Percentiles rank a stretch among this genome's conserved stretches.
These are phyloP conservation scores for Synergus gifuensis DNA, from an alignment of 2,888 invertebrate species.

Conservation along the genomic window DNA sequence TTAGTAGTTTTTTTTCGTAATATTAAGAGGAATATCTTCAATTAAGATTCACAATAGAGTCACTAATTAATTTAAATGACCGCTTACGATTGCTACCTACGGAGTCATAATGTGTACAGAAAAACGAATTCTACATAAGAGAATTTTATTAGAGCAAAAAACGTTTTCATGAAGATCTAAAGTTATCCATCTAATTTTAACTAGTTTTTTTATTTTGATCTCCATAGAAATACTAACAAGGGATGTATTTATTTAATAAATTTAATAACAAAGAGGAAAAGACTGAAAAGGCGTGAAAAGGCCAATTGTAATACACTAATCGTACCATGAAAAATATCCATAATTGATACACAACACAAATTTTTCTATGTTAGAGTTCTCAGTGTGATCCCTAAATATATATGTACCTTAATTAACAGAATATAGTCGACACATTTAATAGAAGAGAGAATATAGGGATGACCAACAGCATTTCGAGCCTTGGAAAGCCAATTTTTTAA, in stretches of 20 bases:
- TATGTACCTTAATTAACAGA: not conserved
- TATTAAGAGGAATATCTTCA: not conserved
- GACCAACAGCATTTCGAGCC: not conserved
- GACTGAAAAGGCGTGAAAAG: constrained; percentile 53
- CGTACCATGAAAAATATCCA: constrained; percentile 4
- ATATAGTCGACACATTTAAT: not conserved
- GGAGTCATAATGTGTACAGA: constrained; percentile 1
- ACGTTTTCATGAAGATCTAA: not conserved
- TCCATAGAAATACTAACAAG: constrained; percentile 46
- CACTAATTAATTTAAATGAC: no score
- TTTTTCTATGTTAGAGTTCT: not conserved
- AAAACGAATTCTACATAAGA: not conserved
- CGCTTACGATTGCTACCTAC: not conserved
- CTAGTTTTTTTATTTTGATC: constrained; percentile 52
- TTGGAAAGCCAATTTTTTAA: constrained; percentile 14
- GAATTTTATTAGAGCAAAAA: not conserved
- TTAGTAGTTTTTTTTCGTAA: not conserved
- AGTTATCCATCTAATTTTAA: not conserved
- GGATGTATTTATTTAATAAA: constrained; percentile 74
- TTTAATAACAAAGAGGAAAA: constrained; percentile 66
- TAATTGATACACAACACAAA: not conserved
- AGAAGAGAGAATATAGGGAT: not conserved
- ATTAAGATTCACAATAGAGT: no score
- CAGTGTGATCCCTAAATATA: not conserved
- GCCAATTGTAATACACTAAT: constrained; percentile 7